phyloP scores from a whole-genome alignment of 2,797 vertebrate genomes.

The Urophycis tenuis region DNA sequence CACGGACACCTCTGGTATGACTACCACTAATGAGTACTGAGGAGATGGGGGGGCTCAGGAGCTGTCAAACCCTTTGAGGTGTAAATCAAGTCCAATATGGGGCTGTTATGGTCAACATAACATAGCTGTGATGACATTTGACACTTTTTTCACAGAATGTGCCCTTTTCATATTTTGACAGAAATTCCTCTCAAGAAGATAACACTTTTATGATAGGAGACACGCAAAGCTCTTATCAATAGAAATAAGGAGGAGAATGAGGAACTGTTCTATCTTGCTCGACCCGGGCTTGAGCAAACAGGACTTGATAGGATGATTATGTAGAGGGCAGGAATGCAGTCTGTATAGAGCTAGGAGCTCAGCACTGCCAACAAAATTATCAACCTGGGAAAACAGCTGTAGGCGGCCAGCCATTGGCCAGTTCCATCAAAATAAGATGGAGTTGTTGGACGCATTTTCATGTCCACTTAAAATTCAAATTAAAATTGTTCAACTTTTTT shows the following conservation, averaged over 20 bases:
- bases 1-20: constrained; percentile 42
- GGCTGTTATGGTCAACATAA: background rate
- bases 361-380: constrained; percentile 20
- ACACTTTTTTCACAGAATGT: background rate
- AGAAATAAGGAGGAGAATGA: constrained; percentile 26
- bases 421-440: constrained; percentile 3
- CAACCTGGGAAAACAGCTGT: constrained; percentile 18
- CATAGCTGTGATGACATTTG: background rate
- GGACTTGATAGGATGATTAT: constrained; percentile 26
- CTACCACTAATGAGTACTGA: constrained; percentile 47
- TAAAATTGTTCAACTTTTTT: background rate
- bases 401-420: background rate
- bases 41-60: constrained; percentile 36
- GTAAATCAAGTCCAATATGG: constrained; percentile 27
- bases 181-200: background rate
- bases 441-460: background rate
- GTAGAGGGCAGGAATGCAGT: constrained; percentile 18
- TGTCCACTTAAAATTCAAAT: background rate
- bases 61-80: constrained; percentile 39
- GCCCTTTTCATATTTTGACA: background rate
- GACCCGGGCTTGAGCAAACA: constrained; percentile 22
- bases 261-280: constrained; percentile 19
- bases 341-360: constrained; percentile 14
- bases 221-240: constrained; percentile 20
- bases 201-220: background rate